A percentile compares a stretch with the other conserved stretches of the same genome.
Evolutionary conservation across 2,888 invertebrate species (phyloP).

Genomic region (Gisinianus flammeolus): DNA sequence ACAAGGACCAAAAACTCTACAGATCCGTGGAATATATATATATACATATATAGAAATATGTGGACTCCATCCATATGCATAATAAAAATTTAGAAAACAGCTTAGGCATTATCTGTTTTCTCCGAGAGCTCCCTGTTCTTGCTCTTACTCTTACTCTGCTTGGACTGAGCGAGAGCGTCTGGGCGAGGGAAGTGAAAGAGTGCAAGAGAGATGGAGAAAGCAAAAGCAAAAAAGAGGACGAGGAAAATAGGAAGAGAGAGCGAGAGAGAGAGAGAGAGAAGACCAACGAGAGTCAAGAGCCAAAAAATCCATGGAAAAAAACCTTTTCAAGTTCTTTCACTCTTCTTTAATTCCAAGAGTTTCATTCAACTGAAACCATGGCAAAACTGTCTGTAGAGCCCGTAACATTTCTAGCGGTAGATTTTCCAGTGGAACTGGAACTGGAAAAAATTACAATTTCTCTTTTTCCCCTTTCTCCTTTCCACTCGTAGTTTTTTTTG

Average conservation of each 20-base stretch:
- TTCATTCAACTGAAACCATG: not conserved
- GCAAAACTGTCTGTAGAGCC: no score
- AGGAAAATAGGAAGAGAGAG: conserved; percentile 7
- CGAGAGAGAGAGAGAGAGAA: not conserved
- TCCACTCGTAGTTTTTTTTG: not conserved
- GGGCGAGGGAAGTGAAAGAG: not conserved
- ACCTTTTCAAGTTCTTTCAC: not conserved
- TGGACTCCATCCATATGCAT: no score
- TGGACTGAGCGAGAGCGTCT: no score
- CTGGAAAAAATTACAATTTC: not conserved
- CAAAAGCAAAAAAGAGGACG: not conserved
- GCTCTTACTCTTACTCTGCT: no score
- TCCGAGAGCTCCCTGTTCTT: no score
- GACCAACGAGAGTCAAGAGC: not conserved
- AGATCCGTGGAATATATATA: no score
- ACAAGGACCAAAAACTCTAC: no score
- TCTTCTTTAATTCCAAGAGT: not conserved
- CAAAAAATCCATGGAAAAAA: not conserved
- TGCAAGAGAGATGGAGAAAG: no score
- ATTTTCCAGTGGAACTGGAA: not conserved
- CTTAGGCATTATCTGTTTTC: conserved; percentile 5
- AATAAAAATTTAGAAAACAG: conserved; percentile 14
- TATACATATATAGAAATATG: not conserved
- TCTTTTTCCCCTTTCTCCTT: not conserved
- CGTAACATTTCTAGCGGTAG: no score